Base-by-base conservation (phyloP, 2,113 vertebrate genomes). In the Terrapene triunguis region DNA sequence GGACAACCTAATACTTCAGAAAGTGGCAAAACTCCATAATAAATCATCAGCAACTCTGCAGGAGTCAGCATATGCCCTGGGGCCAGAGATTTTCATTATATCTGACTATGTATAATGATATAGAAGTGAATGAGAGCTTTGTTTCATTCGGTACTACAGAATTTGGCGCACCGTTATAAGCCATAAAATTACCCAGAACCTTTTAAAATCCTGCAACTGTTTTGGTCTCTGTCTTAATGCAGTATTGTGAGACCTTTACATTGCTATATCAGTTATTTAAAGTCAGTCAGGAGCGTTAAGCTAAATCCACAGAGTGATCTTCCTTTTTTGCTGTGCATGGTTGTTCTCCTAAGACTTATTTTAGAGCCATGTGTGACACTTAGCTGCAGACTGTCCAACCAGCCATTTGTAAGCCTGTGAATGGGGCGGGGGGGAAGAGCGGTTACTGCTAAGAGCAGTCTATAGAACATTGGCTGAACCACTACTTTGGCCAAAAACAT, bases 401-500 rank as follows among this genome's bases (percentile, higher is more conserved):
- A 38, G n/a, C 19, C n/a, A 72, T 72, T 72, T n/a, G 11, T 42
- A 74, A 24, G 35, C 6, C 65, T 72, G 19, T 35, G 14, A 38
- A 9, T 72, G 65, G 12, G 44, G 44, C 5, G 42, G 42, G 42
- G 42, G 42, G 10, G 57, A 11, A 10, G 0, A 1, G 14, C 17
- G 3, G 1, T 1, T 35, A 1, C 38, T 22, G 54, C 59, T 91
- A 42, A 47, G 54, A 53, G 25, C 42, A n/a, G 35, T 19, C 35
- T 69, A 69, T 69, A 35, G 29, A 69, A 2, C 47, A 1, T 1
- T 42, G 17, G 32, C 1, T 3, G 2, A 2, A 9, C 1, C 16
- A 24, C 32, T 9, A 0, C 4, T 1, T 0, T 4, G 9, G 13
- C 55, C 65, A 82, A 35, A 80, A 1, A 21, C 19, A 1, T 24